Evolutionary conservation across 1,140 invertebrate genomes (phyloP).

Genomic region (Aphelinus atriplicis): DNA sequence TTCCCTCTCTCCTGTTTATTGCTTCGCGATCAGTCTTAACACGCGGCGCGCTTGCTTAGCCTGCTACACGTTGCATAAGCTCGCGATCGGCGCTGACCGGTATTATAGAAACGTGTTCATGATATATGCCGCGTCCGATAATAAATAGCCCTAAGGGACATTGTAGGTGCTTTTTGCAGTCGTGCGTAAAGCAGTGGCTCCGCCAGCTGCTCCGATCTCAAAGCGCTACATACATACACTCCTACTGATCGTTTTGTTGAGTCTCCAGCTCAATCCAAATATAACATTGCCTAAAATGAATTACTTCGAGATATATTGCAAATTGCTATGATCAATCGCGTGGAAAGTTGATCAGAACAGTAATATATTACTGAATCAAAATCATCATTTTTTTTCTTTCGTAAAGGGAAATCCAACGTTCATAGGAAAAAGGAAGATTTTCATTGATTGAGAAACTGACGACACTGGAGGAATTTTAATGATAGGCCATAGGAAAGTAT

Average conservation of each 20-base stretch:
- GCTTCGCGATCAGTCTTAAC: not conserved
- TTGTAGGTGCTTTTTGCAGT: slow-evolving; percentile 12
- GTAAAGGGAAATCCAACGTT: not conserved
- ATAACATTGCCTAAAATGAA: too few relatives aligned
- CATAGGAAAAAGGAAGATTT: not conserved
- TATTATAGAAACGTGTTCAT: slow-evolving; percentile 23
- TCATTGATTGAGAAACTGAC: too few relatives aligned
- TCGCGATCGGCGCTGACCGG: slow-evolving; percentile 3
- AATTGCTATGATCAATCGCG: too few relatives aligned
- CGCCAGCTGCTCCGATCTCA: not conserved
- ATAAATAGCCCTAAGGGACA: slow-evolving; percentile 24
- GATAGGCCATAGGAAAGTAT: too few relatives aligned
- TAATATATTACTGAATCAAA: too few relatives aligned
- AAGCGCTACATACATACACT: too few relatives aligned
- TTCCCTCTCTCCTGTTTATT: not conserved
- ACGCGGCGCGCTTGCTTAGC: not conserved
- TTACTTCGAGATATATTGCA: too few relatives aligned
- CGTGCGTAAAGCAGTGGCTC: slow-evolving; percentile 1
- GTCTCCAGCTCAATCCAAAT: too few relatives aligned
- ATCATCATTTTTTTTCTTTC: too few relatives aligned
- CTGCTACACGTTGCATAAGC: slow-evolving; percentile 9
- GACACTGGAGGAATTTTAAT: too few relatives aligned
- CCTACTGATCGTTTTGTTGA: too few relatives aligned
- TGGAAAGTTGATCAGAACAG: too few relatives aligned
- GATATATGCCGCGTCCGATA: slow-evolving; percentile 10